Evolutionary conservation across 2,113 vertebrate species (phyloP).

Genomic region (Dasyurus viverrinus): DNA sequence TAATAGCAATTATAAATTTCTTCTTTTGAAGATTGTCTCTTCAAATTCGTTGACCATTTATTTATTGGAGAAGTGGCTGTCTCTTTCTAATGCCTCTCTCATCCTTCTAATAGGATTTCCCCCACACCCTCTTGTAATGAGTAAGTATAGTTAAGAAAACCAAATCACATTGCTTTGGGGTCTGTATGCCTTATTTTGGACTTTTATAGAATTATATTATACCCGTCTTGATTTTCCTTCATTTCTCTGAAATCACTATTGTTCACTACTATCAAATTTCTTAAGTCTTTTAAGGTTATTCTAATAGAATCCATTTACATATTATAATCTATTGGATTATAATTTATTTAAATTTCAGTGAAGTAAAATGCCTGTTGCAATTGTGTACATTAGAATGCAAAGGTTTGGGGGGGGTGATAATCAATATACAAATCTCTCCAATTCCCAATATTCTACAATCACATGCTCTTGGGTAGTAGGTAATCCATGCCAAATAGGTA

Average conservation of each 20-base stretch:
- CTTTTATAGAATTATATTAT: too few species aligned
- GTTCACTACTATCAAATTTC: background rate
- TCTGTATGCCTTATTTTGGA: background rate
- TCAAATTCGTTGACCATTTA: background rate
- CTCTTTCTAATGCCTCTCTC: background rate
- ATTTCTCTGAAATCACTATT: background rate
- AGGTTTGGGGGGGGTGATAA: background rate
- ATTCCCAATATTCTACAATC: background rate
- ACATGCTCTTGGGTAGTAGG: background rate
- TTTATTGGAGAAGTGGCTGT: background rate
- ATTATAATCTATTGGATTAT: background rate
- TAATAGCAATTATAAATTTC: background rate
- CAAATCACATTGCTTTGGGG: background rate
- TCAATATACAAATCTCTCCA: background rate
- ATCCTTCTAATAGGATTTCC: background rate
- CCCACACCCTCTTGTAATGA: background rate
- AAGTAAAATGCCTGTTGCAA: background rate
- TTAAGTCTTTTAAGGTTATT: background rate
- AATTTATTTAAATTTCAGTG: background rate
- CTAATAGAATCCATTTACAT: background rate
- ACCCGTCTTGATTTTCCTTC: background rate
- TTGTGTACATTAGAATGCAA: background rate
- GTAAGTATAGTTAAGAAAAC: background rate
- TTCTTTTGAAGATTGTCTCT: background rate
- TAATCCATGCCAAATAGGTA: background rate